Percentiles rank a stretch among this genome's conserved stretches.
Evolutionary conservation across 2,797 vertebrate species (phyloP).

Genomic region (Onychomys torridus): DNA sequence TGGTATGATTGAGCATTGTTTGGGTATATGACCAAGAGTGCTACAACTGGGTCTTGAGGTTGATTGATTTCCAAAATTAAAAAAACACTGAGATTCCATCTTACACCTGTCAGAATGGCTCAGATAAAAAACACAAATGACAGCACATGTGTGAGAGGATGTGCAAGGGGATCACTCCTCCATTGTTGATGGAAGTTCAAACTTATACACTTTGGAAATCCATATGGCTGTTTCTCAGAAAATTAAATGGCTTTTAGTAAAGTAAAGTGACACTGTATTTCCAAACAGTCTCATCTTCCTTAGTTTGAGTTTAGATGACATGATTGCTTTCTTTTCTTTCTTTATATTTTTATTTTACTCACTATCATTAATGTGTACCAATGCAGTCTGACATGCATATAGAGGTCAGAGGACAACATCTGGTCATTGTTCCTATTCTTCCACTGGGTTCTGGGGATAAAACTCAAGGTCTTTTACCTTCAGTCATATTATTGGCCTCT

Average conservation of each 20-base stretch:
- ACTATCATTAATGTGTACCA: background rate
- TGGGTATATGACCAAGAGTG: too few relatives aligned
- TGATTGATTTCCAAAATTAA: background rate
- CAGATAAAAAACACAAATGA: background rate
- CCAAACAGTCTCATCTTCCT: background rate
- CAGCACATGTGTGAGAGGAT: background rate
- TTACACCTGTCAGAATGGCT: background rate
- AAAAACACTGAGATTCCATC: background rate
- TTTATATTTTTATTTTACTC: background rate
- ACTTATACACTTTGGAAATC: background rate
- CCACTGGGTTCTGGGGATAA: background rate
- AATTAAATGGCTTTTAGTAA: conserved; percentile 1
- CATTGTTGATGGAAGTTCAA: background rate
- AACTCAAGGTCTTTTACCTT: background rate
- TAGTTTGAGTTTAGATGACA: background rate
- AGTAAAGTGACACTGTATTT: conserved; percentile 3
- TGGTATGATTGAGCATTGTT: too few relatives aligned
- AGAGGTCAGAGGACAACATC: background rate
- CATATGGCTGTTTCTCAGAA: background rate
- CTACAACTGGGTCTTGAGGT: background rate
- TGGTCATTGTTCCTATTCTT: background rate
- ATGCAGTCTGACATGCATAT: background rate
- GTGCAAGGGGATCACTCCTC: background rate
- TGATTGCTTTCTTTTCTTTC: background rate
- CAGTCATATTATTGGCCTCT: background rate